Base-by-base conservation (phyloP, 2,797 vertebrate genomes). In the Somateria mollissima region DNA sequence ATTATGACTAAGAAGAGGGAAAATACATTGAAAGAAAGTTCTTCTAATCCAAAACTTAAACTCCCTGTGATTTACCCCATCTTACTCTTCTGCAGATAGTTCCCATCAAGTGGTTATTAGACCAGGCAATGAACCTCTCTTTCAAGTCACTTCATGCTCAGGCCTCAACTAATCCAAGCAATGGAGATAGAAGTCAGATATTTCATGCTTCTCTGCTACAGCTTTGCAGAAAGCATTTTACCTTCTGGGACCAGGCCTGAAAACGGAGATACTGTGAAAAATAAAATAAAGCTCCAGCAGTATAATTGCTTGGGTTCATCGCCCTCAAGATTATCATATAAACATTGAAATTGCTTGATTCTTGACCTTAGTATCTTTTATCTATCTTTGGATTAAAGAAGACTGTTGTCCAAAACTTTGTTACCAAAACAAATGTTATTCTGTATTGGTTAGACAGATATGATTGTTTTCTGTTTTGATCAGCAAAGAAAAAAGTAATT, bases 31-130 rank as follows among this genome's bases (percentile, higher is more conserved):
- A 56, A 92, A 74, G 30, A 64, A 91, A 71, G 5, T 81, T 95
- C 30, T 86, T 86, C 45, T 91, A 89, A 89, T 92, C 81, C 84
- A 70, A 92, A 96, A 91, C 5, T 66, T 95, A 87, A 94, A 19
- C 19, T 43, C n/a, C 9, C 13, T 82, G 28, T 11, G n/a, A 89
- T 90, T 93, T 96, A 11, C 6, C 34, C 69, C 27, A 67, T 89
- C 45, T 95, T 39, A 16, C 27, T 75, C 54, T 81, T 70, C 70
- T 43, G 61, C 32, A 5, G 17, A 66, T 47, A 70, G 41, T 28
- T 92, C 58, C 66, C 36, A 92, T 91, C 74, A 71, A 81, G 36
- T 34, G 45, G 53, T 67, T 85, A 51, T 93, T 86, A 89, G 79
- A 18, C 13, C 47, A 87, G 62, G 62, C 57, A 62, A 92, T 47